A percentile compares a stretch with the other conserved stretches of the same genome.
Evolutionary conservation across 1,140 invertebrate species (phyloP).

Genomic region (Vanessa atalanta): DNA sequence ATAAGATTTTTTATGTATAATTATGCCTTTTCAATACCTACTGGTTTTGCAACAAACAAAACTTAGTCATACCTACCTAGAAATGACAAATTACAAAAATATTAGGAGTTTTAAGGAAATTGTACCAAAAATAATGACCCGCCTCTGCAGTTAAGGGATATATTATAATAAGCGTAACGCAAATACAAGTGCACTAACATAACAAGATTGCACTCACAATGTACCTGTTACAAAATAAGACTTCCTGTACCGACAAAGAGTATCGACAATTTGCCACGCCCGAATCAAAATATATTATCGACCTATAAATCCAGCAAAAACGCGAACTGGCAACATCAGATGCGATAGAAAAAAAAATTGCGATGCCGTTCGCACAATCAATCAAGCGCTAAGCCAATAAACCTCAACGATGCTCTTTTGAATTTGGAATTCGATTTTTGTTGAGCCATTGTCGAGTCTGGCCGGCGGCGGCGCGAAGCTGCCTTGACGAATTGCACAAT

Average conservation of each 20-base stretch:
- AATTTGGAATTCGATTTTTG: constrained; percentile 76
- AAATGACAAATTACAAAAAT: too few species aligned
- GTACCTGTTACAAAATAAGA: constrained; percentile 67
- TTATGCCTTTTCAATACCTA: constrained; percentile 1
- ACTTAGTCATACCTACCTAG: background rate
- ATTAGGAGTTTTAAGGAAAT: too few species aligned
- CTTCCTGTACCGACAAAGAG: constrained; percentile 72
- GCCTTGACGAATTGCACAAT: constrained; percentile 74
- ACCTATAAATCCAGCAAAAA: constrained; percentile 53
- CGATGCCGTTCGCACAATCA: constrained; percentile 75
- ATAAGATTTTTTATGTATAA: background rate
- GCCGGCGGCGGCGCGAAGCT: constrained; percentile 71
- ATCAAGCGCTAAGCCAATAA: constrained; percentile 81
- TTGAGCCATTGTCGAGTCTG: constrained; percentile 66
- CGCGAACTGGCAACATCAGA: constrained; percentile 40
- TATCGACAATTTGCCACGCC: constrained; percentile 72
- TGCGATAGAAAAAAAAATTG: constrained; percentile 62
- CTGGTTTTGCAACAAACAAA: background rate
- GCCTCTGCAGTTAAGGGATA: constrained; percentile 4
- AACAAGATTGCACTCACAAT: constrained; percentile 49
- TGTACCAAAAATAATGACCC: background rate
- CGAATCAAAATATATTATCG: constrained; percentile 80
- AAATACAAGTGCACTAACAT: constrained; percentile 67
- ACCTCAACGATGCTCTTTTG: constrained; percentile 80
- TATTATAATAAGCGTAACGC: constrained; percentile 62